Percentiles rank a stretch among this genome's conserved stretches.
Conservation (phyloP, 2,888 invertebrate genomes). For the Willowsia nigromaculata region DNA sequence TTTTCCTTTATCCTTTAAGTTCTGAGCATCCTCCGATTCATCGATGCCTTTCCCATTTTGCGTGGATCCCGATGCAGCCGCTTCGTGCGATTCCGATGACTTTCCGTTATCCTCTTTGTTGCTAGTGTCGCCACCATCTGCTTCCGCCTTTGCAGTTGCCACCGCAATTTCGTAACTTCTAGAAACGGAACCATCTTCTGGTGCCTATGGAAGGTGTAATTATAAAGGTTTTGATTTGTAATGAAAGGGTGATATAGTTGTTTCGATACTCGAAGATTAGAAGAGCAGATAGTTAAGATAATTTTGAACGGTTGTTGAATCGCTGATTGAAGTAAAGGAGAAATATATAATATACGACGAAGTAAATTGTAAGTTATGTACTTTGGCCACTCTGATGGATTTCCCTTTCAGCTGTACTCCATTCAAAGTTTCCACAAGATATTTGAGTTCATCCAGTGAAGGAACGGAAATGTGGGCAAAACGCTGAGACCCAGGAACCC, state of each 20-base stretch:
- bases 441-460: slow-evolving; percentile 53
- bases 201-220: slow-evolving; percentile 53
- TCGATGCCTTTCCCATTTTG: slow-evolving; percentile 24
- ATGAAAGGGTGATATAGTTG: neutral
- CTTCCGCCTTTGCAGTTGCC: slow-evolving; percentile 38
- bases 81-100: neutral
- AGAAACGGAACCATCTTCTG: slow-evolving; percentile 58
- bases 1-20: slow-evolving; percentile 14
- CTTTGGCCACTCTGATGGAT: slow-evolving; percentile 67
- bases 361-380: slow-evolving; percentile 37
- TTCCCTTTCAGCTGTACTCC: slow-evolving; percentile 67
- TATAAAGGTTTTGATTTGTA: slow-evolving; percentile 15
- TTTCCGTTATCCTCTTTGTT: neutral
- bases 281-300: neutral
- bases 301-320: neutral
- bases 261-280: neutral
- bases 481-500: slow-evolving; percentile 70
- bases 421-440: slow-evolving; percentile 54
- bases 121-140: neutral
- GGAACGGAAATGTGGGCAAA: slow-evolving; percentile 71
- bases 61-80: neutral
- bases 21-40: slow-evolving; percentile 16
- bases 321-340: neutral
- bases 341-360: neutral
- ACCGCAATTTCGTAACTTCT: slow-evolving; percentile 55